Base-by-base conservation (phyloP, 2,888 invertebrate species). In the Saturnia japonica region DNA sequence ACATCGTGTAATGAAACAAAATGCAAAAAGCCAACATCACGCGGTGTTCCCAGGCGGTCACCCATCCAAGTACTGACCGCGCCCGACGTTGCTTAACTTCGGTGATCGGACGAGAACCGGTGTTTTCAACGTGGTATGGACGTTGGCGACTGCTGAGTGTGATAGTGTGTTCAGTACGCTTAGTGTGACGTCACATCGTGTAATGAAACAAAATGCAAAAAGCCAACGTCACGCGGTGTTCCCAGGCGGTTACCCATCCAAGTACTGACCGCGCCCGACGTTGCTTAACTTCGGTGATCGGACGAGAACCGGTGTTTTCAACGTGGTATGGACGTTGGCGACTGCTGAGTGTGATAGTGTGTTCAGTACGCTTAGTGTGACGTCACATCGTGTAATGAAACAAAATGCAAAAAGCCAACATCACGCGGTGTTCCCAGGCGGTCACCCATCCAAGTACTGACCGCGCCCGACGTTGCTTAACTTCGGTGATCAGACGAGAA, bases 401-500 rank as follows among this genome's bases (percentile, higher is more conserved):
- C 34, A 34, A 34, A 34, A 34, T 34, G 34, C 64, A 64, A 82
- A 82, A 82, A 80, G 79, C 81, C 81, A 83, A 82, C 81, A 76
- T 76, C 82, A 83, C 82, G 81, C 73, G 80, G 85, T 86, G 86
- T 86, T 87, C 86, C 85, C 87, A 90, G 87, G 90, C 89, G 89
- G 90, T 91, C 91, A 91, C 91, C 91, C 91, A 91, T 91, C 91
- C 89, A 91, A 91, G 91, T 91, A 91, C 91, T 91, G 89, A 91
- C 88, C 88, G 82, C 91, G 90, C 91, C 91, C 90, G 88, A 91
- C 86, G 91, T 89, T 91, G 90, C 90, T 91, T 92, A 89, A 91
- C 90, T 91, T 91, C 91, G 90, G 91, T 91, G 91, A 91, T 91
- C 91, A 89, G 91, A 91, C 90, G 91, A 91, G 91, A 91, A 90